Conservation (phyloP, 37 sponge, comb jelly and placozoan genomes). For the Bolinopsis microptera region DNA sequence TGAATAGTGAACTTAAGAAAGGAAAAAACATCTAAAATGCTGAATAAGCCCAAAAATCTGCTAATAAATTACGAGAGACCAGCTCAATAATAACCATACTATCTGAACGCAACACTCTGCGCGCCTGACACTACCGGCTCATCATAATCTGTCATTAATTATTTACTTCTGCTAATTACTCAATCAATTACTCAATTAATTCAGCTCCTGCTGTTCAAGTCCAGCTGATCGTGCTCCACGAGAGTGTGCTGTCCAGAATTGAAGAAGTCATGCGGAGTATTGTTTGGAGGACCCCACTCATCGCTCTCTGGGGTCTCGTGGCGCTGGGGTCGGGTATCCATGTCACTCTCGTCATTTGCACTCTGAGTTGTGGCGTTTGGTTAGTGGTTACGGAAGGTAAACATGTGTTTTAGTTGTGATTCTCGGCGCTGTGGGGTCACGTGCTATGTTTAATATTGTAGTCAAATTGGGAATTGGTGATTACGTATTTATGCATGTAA, state of each 20-base stretch:
- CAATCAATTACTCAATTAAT: no score
- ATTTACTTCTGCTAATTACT: no score
- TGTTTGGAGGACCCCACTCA: not conserved
- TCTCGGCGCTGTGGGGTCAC: no score
- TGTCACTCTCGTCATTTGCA: constrained; percentile 63
- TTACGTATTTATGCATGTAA: no score
- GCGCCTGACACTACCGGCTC: no score
- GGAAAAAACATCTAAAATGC: not conserved
- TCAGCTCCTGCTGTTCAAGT: not conserved
- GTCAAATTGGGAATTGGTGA: no score
- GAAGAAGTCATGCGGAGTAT: not conserved
- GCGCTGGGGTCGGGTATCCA: not conserved
- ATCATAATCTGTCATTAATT: no score
- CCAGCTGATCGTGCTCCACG: constrained; percentile 9
- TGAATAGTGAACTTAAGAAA: not conserved
- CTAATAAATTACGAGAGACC: not conserved
- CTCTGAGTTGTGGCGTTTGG: no score
- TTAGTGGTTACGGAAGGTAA: no score
- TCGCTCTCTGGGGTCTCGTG: not conserved
- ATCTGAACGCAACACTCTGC: not conserved
- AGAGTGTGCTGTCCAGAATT: not conserved
- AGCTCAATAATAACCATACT: not conserved
- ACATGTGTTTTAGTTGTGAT: no score
- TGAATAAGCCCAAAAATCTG: not conserved
- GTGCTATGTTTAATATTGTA: no score